These are phyloP conservation scores for Garrulus glandarius DNA, from an alignment of 2,797 vertebrate species.

Conservation along the genomic window DNA sequence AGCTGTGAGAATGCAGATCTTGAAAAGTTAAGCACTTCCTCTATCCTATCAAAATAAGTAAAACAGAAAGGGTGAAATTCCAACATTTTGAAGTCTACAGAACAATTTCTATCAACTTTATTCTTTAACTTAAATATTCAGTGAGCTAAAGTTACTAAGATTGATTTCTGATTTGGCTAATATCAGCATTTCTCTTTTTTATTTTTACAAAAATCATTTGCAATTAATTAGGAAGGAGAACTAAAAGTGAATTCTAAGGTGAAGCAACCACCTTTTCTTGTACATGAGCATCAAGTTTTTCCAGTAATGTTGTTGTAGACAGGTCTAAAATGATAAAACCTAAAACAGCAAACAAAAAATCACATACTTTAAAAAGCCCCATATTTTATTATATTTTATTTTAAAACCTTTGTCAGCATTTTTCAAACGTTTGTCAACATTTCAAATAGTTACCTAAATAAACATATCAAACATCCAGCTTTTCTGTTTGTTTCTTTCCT, in stretches of 20 bases:
- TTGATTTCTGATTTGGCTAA: neutral
- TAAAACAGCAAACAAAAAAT: neutral
- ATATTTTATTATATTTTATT: neutral
- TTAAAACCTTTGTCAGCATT: neutral
- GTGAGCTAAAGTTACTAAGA: neutral
- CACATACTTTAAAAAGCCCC: fast-evolving
- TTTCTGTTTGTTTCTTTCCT: neutral
- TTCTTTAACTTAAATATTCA: neutral
- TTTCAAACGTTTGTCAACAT: neutral
- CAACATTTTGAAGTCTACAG: neutral
- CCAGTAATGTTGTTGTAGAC: neutral
- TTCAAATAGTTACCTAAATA: neutral
- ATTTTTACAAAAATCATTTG: neutral
- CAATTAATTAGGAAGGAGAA: neutral
- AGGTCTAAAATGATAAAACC: neutral
- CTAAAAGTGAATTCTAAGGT: neutral
- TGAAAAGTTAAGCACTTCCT: neutral
- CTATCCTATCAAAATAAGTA: neutral
- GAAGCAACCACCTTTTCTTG: neutral
- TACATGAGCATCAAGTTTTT: neutral
- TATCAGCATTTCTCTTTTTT: neutral
- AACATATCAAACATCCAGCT: neutral
- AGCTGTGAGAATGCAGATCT: neutral
- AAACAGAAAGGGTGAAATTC: neutral
- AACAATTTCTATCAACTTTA: neutral